Conservation (phyloP, 2,113 vertebrate genomes). For the Thalassarche chlororhynchos region DNA sequence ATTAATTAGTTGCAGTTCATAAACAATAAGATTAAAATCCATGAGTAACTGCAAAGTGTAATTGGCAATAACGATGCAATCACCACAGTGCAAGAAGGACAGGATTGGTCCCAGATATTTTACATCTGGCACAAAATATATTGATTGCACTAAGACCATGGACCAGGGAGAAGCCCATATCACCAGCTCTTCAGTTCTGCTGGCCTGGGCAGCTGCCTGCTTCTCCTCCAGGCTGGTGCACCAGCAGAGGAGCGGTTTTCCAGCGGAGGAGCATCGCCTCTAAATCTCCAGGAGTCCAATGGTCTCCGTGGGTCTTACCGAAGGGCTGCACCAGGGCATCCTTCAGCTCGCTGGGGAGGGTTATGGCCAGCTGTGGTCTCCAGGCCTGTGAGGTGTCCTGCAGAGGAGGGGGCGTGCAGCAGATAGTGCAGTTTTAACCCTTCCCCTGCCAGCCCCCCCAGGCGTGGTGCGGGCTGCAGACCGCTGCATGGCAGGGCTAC, state of each 20-base stretch:
- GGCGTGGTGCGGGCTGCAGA: fast-evolving
- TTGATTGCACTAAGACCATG: background rate
- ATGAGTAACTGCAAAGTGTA: background rate
- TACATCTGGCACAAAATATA: background rate
- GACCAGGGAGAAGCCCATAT: background rate
- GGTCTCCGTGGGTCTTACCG: background rate
- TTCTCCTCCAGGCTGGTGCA: fast-evolving
- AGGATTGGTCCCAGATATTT: background rate
- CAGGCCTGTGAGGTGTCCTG: background rate
- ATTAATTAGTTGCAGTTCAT: conserved; percentile 69
- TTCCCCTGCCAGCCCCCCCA: background rate
- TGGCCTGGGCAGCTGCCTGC: background rate
- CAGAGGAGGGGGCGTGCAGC: fast-evolving
- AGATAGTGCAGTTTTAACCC: background rate
- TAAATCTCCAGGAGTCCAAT: background rate
- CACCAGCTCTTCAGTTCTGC: background rate
- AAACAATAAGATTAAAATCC: conserved; percentile 60
- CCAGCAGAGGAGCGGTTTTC: background rate
- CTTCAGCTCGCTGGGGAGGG: background rate
- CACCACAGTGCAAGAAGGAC: background rate
- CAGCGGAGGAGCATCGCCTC: background rate
- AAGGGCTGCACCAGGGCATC: fast-evolving
- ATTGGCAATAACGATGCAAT: conserved; percentile 20
- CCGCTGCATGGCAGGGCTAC: background rate
- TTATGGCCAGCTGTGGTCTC: background rate